Percentiles rank a stretch among this genome's conserved stretches.
phyloP scores from a whole-genome alignment of 2,113 vertebrate genomes.

The Murina feae region DNA sequence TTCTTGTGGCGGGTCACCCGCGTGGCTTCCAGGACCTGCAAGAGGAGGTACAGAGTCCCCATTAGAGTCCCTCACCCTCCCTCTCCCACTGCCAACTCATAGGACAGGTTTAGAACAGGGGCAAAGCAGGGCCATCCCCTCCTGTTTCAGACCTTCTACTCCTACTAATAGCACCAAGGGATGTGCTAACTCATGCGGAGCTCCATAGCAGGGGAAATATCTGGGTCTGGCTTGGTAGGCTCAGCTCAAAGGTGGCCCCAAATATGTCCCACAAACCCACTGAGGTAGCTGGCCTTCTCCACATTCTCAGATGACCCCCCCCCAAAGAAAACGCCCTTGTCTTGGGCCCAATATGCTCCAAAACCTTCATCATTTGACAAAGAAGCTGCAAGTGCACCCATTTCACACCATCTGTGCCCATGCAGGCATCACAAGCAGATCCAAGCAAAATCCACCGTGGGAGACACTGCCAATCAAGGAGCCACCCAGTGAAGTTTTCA shows the following conservation, averaged over 20 bases:
- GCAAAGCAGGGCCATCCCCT: not conserved
- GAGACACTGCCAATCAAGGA: not conserved
- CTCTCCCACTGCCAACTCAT: accelerated
- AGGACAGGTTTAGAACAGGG: not conserved
- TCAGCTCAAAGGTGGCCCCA: not conserved
- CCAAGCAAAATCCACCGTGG: not conserved
- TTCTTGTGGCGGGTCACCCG: constrained; percentile 59
- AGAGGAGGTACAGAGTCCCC: not conserved
- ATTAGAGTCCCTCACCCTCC: not conserved
- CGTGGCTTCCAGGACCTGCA: constrained; percentile 61
- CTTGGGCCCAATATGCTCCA: not conserved
- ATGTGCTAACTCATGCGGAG: not conserved
- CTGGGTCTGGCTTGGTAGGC: not conserved
- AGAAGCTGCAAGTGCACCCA: not conserved
- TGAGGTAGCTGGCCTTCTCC: not conserved
- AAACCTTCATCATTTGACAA: not conserved
- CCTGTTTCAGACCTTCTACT: not conserved
- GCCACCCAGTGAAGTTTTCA: not conserved
- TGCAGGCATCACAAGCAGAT: not conserved
- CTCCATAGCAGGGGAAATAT: not conserved
- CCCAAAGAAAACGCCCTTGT: not conserved
- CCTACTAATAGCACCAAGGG: not conserved
- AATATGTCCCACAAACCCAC: not conserved
- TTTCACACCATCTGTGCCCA: accelerated
- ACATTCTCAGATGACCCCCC: too few species aligned